These are phyloP conservation scores for Eutrigla gurnardus DNA, from an alignment of 2,797 vertebrate genomes.

Conservation along the genomic window DNA sequence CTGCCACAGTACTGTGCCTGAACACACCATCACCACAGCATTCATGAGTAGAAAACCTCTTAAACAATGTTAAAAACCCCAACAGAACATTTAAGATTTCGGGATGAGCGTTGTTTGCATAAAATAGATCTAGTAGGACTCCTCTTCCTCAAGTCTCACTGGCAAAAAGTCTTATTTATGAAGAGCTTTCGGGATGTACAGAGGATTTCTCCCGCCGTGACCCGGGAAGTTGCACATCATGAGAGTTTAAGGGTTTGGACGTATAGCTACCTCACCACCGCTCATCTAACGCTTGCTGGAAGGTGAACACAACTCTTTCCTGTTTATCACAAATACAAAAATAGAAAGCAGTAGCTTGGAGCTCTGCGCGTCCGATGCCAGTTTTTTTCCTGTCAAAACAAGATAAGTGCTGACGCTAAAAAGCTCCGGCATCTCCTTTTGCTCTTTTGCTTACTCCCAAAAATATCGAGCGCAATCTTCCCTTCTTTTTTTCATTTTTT, in stretches of 20 bases:
- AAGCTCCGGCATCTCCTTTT: constrained; percentile 35
- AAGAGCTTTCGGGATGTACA: background rate
- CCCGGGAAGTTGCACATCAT: background rate
- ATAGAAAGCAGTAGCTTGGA: constrained; percentile 43
- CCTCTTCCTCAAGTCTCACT: background rate
- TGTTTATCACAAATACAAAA: constrained; percentile 33
- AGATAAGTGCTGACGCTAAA: constrained; percentile 45
- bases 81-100: background rate
- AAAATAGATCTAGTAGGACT: background rate
- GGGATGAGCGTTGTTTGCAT: background rate
- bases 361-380: constrained; percentile 32
- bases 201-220: background rate
- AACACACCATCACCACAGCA: background rate
- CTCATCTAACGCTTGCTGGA: constrained; percentile 14
- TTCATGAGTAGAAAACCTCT: background rate
- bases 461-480: constrained; percentile 45
- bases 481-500: background rate
- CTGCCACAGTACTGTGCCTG: background rate
- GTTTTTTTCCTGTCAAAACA: constrained; percentile 46
- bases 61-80: background rate
- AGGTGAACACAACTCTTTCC: constrained; percentile 30
- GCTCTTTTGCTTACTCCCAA: constrained; percentile 44
- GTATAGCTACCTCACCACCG: background rate
- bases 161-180: background rate
- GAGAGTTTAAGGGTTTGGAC: background rate